Conservation (phyloP, 1,140 invertebrate species). For the Scaptomyza hsui region DNA sequence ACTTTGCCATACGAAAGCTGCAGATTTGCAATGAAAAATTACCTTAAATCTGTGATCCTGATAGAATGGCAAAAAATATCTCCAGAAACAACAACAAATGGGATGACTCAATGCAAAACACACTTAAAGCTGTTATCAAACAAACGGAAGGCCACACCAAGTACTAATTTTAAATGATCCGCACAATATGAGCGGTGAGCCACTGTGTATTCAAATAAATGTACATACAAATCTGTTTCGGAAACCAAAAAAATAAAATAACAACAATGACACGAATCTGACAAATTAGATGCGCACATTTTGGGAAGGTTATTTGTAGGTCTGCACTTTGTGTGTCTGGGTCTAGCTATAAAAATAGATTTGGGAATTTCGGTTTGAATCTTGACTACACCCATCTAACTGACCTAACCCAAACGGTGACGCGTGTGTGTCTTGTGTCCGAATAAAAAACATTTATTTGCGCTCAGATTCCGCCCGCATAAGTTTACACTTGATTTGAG, state of each 20-base stretch:
- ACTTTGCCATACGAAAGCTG: too few relatives aligned
- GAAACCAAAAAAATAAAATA: not conserved
- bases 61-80: too few relatives aligned
- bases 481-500: slow-evolving; percentile 28
- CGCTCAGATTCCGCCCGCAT: not conserved
- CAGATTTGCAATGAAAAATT: too few relatives aligned
- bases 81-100: too few relatives aligned
- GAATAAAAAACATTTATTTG: slow-evolving; percentile 12
- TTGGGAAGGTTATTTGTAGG: slow-evolving; percentile 74
- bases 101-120: too few relatives aligned
- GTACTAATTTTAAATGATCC: too few relatives aligned
- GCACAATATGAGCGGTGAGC: too few relatives aligned
- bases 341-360: slow-evolving; percentile 57
- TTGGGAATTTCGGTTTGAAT: slow-evolving; percentile 42
- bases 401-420: slow-evolving; percentile 61
- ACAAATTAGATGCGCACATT: not conserved
- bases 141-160: too few relatives aligned
- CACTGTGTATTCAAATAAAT: not conserved
- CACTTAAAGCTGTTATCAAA: too few relatives aligned
- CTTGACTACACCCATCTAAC: slow-evolving; percentile 41
- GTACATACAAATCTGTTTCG: not conserved
- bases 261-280: slow-evolving; percentile 1
- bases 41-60: too few relatives aligned
- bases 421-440: slow-evolving; percentile 25
- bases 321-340: slow-evolving; percentile 36